These are phyloP conservation scores for Connochaetes taurinus DNA, from an alignment of 2,113 vertebrate genomes.

Conservation along the genomic window DNA sequence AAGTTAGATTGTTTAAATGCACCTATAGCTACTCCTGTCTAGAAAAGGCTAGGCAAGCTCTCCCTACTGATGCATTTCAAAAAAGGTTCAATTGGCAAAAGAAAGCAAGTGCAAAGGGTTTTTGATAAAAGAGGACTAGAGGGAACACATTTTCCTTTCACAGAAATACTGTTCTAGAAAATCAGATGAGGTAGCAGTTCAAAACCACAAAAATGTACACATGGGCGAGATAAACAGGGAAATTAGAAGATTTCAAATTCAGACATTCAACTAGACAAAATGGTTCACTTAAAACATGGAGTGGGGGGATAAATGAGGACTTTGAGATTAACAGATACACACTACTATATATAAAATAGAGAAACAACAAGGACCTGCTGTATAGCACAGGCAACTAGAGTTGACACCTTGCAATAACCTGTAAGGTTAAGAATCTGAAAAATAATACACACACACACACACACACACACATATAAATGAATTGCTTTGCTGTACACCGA, in stretches of 20 bases:
- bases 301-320: neutral
- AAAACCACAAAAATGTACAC: constrained; percentile 13
- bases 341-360: neutral
- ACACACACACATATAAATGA: neutral
- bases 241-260: constrained; percentile 1
- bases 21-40: constrained; percentile 59
- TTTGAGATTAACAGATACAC: neutral
- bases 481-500: neutral
- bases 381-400: neutral
- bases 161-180: constrained; percentile 53
- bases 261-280: neutral
- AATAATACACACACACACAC: neutral
- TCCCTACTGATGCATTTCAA: constrained; percentile 67
- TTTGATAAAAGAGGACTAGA: constrained; percentile 66
- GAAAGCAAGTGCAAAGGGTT: constrained; percentile 67
- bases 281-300: neutral
- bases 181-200: constrained; percentile 42
- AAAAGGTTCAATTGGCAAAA: constrained; percentile 66
- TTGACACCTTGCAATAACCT: neutral
- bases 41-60: constrained; percentile 53
- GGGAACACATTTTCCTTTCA: constrained; percentile 61
- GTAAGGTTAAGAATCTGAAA: neutral
- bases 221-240: constrained; percentile 17
- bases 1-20: constrained; percentile 68
- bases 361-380: neutral